These are phyloP conservation scores for Rhagium mordax DNA, from an alignment of 2,888 invertebrate genomes.

Conservation along the genomic window DNA sequence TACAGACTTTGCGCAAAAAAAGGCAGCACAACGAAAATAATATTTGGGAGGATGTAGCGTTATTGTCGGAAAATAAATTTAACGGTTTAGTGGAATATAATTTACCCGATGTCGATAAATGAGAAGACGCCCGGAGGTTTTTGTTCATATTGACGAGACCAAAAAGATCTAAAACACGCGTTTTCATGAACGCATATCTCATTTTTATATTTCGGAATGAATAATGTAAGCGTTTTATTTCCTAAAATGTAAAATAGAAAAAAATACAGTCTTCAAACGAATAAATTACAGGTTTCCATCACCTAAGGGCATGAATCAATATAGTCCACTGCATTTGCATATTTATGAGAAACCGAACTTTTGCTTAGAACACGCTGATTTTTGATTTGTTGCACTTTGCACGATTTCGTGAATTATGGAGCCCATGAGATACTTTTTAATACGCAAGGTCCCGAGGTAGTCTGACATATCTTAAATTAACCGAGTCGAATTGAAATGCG, in stretches of 20 bases:
- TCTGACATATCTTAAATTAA: not conserved
- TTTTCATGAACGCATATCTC: conserved; percentile 6
- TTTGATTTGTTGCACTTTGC: conserved; percentile 51
- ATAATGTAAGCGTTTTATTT: conserved; percentile 36
- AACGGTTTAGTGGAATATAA: not conserved
- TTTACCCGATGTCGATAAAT: not conserved
- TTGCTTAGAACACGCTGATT: conserved; percentile 51
- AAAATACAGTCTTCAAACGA: conserved; percentile 53
- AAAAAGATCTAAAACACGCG: not conserved
- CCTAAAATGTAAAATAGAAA: conserved; percentile 45
- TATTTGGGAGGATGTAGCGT: no score
- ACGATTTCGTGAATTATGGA: conserved; percentile 49
- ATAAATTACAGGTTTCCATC: conserved; percentile 56
- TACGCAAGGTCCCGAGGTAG: not conserved
- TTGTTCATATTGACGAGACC: not conserved
- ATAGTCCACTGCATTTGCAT: conserved; percentile 58
- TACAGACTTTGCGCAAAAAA: no score
- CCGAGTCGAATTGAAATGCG: not conserved
- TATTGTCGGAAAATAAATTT: not conserved
- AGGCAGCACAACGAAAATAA: no score
- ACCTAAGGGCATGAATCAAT: conserved; percentile 55
- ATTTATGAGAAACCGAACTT: conserved; percentile 56
- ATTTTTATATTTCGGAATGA: conserved; percentile 36
- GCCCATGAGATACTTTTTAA: conserved; percentile 3
- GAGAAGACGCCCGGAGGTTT: not conserved